Base-by-base conservation (phyloP, 2,113 vertebrate genomes). In the Tretioscincus oriximinensis region DNA sequence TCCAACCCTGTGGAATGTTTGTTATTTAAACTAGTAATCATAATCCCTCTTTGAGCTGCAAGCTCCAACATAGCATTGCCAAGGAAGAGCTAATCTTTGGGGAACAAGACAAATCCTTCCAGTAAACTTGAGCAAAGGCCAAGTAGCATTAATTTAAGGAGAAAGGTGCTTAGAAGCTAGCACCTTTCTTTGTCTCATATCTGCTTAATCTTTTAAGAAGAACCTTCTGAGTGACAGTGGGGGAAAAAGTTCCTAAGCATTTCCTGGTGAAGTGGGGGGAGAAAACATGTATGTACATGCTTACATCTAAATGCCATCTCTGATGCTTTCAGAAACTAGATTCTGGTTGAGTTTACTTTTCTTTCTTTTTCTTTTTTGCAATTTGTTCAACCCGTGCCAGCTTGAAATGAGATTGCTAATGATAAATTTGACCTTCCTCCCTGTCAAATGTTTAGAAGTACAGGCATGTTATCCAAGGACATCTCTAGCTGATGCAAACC, bases 401-500 rank as follows among this genome's bases (percentile, higher is more conserved):
- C 12, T 18, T 58, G 54, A 18, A 58, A 58, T 18, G 18, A 58
- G 54, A 58, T 18, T 58, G 54, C 14, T 51, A 58, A 58, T 58
- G 12, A 51, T 58, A 58, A 58, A 58, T 12, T 74, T 41, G 49
- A 28, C 24, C 26, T 35, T 80, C 65, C 16, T 58, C 29, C 65
- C n/a, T 22, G 20, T 47, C 26, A 74, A 20, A 28, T 31, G 54
- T 9, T 49, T 58, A n/a, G 67, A 72, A 49, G 7, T 35, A 58
- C 49, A 28, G 54, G 9, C 16, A 31, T 69, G 12, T 78, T 78
- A 31, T 41, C 66, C 63, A 74, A 28, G 71, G 29, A 51, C 31
- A 58, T 81, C 31, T 74, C 28, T 67, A 41, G 61, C 61, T 45
- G 26, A 54, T 54, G 16, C 71, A 81, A 74, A 74, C 63, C 41